A percentile compares a stretch with the other conserved stretches of the same genome.
Conservation (phyloP, 1,140 invertebrate species). For the Nephotettix cincticeps region DNA sequence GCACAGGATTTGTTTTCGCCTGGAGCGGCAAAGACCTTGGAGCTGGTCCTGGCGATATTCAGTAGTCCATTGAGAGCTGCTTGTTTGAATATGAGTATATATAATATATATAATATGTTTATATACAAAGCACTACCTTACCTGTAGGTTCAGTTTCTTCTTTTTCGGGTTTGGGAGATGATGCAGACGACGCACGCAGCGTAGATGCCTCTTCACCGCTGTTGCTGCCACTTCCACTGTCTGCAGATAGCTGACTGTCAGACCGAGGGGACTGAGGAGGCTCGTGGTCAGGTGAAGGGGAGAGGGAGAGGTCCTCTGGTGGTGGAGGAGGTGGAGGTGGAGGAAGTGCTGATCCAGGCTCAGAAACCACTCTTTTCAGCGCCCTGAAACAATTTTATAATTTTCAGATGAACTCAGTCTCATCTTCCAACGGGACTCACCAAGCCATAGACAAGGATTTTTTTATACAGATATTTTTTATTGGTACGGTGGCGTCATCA, state of each 20-base stretch:
- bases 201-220: background rate
- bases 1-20: too few species aligned
- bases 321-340: slow-evolving; percentile 45
- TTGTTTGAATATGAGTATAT: too few species aligned
- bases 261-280: background rate
- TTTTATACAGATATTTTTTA: too few species aligned
- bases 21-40: too few species aligned
- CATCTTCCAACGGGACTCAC: too few species aligned
- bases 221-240: background rate
- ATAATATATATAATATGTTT: too few species aligned
- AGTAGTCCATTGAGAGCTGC: too few species aligned
- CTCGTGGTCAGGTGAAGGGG: slow-evolving; percentile 21
- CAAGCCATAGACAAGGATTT: too few species aligned
- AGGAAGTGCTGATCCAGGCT: slow-evolving; percentile 48
- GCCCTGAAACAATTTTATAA: slow-evolving; percentile 38
- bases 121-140: too few species aligned
- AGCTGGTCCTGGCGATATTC: too few species aligned
- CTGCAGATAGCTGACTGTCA: background rate
- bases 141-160: background rate
- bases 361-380: slow-evolving; percentile 53
- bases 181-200: background rate
- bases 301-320: slow-evolving; percentile 25
- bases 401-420: too few species aligned
- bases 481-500: too few species aligned
- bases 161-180: background rate